Evolutionary conservation across 2,113 vertebrate species (phyloP), one percentile per base, ranked within the genome.

Genomic region (Nesogale talazaci): DNA sequence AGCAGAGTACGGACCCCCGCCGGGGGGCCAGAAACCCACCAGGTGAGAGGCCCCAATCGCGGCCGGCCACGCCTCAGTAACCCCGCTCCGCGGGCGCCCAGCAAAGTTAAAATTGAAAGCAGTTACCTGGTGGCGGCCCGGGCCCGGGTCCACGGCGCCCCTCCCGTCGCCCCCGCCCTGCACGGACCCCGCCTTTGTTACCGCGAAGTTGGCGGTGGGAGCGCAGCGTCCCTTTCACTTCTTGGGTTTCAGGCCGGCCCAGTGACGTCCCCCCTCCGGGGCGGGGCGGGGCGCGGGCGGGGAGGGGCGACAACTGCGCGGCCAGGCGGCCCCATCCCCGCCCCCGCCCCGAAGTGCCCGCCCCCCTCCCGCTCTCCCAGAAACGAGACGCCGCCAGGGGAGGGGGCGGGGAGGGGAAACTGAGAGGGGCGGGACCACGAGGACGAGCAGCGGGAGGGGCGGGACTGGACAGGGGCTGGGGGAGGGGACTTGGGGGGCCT

Each of bases 121-220:
- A 85, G 59, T 61, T 61, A 61, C 59, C 59, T 61, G 59, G n/a
- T 25, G 38, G 29, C 19, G 38, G 74, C 25, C 56, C 38, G 76
- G 29, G 34, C 59, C 46, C 36, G 23, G 1, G 38, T 5, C 31
- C 29, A 29, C 27, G 29, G 19, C 76, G 40, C 79, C 70, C 79
- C 83, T 76, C 59, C 85, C 72, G 46, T 52, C 46, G 81, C 88
- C 61, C n/a, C 59, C 65, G 81, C 76, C 82, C 82, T 61, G n/a
- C 92, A 94, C 93, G 61, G 95, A 94, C 95, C 95, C 95, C 92
- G 96, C 95, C 97, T 98, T 97, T 97, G 97, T 97, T 97, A 93
- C 94, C 94, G 92, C 86, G 91, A 96, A 98, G 97, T 97, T 97
- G 94, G 97, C 96, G 86, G 46, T 80, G 96, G 84, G 96, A 96